Base-by-base conservation (phyloP, 2,797 vertebrate species). In the Neostethus bicornis region DNA sequence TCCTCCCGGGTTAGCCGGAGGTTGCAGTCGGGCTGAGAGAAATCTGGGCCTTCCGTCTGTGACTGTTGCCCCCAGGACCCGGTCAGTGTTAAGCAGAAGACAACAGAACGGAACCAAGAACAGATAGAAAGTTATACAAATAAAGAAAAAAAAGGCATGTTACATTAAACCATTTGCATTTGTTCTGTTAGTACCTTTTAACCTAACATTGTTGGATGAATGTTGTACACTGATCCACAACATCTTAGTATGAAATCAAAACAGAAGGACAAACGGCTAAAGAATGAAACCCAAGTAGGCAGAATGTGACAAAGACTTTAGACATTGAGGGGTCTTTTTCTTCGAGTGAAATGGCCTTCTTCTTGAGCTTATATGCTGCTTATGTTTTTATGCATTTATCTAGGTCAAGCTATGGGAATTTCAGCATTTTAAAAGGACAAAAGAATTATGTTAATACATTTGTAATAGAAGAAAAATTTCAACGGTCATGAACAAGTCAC, bases 401-500 rank as follows among this genome's bases (percentile, higher is more conserved):
- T 51, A 50, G 58, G 61, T 77, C 67, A 71, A 54, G 65, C 51
- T 53, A 57, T 73, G 43, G 52, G 65, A 84, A n/a, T n/a, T n/a
- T n/a, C n/a, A 80, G 61, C 85, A 82, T 85, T 85, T 81, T 69
- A 77, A 61, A 70, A 61, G 66, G 73, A 76, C 66, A 70, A 29
- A 17, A 51, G 25, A 78, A 84, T 82, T 77, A 54, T 10, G 8
- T 54, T 66, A 80, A 84, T 77, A 79, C 65, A 85, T 84, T 74
- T 46, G 52, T 17, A 67, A 82, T 68, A 81, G n/a, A n/a, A 76
- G 66, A 63, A 75, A 83, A 73, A 79, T 83, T 73, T 77, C 58
- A 66, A 51, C 62, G 67, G 63, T 66, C 20, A 35, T 55, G 53
- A 51, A 44, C 34, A 69, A 42, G 17, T 32, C 26, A 34, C 14